Evolutionary conservation across 1,140 invertebrate species (phyloP).

Genomic region (Cardiocondyla obscurior): DNA sequence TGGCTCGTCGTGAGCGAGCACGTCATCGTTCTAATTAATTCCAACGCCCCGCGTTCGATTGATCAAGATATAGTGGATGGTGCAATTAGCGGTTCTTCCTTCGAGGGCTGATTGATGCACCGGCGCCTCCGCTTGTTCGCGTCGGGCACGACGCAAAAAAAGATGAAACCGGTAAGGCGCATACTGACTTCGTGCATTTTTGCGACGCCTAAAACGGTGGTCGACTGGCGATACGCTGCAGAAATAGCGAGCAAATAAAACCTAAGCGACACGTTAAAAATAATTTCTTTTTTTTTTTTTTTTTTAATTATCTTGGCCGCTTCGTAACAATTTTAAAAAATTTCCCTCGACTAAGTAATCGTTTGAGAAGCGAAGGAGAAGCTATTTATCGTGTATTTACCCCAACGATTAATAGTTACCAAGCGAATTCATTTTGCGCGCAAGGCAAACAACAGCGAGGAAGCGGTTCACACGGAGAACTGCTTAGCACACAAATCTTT

Average conservation of each 20-base stretch:
- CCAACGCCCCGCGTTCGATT: conserved; percentile 70
- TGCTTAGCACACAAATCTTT: conserved; percentile 35
- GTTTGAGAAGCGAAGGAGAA: neutral
- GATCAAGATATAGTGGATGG: conserved; percentile 75
- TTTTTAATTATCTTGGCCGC: too few species aligned
- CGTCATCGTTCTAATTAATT: conserved; percentile 78
- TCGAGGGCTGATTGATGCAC: conserved; percentile 72
- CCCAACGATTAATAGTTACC: conserved; percentile 1
- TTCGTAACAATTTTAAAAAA: too few species aligned
- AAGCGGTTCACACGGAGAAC: conserved; percentile 16
- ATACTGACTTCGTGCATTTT: conserved; percentile 37
- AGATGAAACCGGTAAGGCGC: conserved; percentile 10
- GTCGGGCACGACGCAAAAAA: conserved; percentile 32
- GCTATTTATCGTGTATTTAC: neutral
- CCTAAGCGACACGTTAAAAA: neutral
- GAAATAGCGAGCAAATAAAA: neutral
- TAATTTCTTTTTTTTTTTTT: too few species aligned
- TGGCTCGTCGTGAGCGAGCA: conserved; percentile 65
- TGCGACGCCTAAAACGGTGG: neutral
- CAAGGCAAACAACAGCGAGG: conserved; percentile 1
- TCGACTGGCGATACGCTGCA: neutral
- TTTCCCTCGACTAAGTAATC: neutral
- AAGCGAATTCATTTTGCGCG: neutral
- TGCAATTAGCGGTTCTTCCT: conserved; percentile 72
- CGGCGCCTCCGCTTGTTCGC: conserved; percentile 62